These are phyloP conservation scores for Pomacea maculata DNA, from an alignment of 1,140 invertebrate species.

Conservation along the genomic window DNA sequence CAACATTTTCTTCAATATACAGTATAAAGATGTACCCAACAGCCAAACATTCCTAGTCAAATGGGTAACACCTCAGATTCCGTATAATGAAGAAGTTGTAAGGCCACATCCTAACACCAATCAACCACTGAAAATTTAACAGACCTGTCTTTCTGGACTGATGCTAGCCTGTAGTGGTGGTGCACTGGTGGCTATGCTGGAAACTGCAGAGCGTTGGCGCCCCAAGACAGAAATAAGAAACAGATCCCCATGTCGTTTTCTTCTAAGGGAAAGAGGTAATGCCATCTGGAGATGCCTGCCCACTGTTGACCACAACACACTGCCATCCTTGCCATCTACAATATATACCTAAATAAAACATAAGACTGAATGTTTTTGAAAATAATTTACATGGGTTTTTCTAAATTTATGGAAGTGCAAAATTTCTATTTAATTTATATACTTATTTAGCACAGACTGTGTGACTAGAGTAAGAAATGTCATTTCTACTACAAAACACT, in stretches of 20 bases:
- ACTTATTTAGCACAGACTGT: neutral
- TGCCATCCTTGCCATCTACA: constrained; percentile 42
- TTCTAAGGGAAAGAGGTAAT: constrained; percentile 43
- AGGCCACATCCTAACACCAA: neutral
- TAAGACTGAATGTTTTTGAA: neutral
- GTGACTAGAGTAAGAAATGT: neutral
- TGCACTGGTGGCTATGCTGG: neutral
- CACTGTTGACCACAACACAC: constrained; percentile 33
- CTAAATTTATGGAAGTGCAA: neutral
- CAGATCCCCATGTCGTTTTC: constrained; percentile 23
- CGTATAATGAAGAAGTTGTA: too few relatives aligned
- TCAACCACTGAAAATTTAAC: neutral
- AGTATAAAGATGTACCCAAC: too few relatives aligned
- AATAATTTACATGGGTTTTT: neutral
- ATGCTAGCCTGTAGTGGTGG: neutral
- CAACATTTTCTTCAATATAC: too few relatives aligned
- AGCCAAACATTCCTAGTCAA: too few relatives aligned
- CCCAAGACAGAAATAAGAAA: neutral
- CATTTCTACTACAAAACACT: neutral
- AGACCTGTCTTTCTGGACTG: neutral
- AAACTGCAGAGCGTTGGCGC: neutral
- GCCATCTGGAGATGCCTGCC: constrained; percentile 34
- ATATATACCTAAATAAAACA: constrained; percentile 35
- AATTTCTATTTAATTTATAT: neutral
- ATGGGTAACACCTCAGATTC: too few relatives aligned